A percentile compares a stretch with the other conserved stretches of the same genome.
These are phyloP conservation scores for Drosophila santomea DNA, from an alignment of 1,140 invertebrate species.

Conservation along the genomic window DNA sequence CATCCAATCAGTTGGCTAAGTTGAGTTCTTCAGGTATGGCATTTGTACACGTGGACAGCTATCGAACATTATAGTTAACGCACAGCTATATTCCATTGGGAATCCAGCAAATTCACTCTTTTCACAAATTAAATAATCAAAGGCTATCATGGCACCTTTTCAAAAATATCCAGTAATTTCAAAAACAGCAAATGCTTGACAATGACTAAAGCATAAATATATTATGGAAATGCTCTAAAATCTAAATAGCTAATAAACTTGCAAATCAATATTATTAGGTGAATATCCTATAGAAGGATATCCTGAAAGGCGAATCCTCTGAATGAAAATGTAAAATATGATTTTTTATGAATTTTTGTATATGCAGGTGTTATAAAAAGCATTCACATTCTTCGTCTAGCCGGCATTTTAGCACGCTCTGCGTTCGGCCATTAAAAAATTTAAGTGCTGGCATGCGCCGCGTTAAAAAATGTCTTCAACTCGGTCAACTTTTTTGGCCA, in stretches of 20 bases:
- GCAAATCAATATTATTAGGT: too few relatives aligned
- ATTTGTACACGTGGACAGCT: conserved; percentile 26
- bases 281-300: not conserved
- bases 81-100: not conserved
- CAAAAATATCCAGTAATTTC: too few relatives aligned
- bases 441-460: conserved; percentile 76
- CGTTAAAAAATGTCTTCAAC: conserved; percentile 41
- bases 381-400: conserved; percentile 35
- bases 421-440: conserved; percentile 51
- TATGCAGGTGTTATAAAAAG: conserved; percentile 23
- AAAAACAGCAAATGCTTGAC: too few relatives aligned
- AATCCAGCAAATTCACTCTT: conserved; percentile 7
- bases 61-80: conserved; percentile 7
- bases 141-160: too few relatives aligned
- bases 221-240: too few relatives aligned
- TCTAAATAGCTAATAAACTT: too few relatives aligned
- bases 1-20: conserved; percentile 17
- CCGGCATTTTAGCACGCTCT: conserved; percentile 11
- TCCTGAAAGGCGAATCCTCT: not conserved
- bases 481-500: conserved; percentile 8
- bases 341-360: not conserved
- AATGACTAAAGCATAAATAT: too few relatives aligned
- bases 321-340: not conserved
- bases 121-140: not conserved
- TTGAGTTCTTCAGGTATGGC: conserved; percentile 9